Base-by-base conservation (phyloP, 2,113 vertebrate genomes). In the Notothenia coriiceps region DNA sequence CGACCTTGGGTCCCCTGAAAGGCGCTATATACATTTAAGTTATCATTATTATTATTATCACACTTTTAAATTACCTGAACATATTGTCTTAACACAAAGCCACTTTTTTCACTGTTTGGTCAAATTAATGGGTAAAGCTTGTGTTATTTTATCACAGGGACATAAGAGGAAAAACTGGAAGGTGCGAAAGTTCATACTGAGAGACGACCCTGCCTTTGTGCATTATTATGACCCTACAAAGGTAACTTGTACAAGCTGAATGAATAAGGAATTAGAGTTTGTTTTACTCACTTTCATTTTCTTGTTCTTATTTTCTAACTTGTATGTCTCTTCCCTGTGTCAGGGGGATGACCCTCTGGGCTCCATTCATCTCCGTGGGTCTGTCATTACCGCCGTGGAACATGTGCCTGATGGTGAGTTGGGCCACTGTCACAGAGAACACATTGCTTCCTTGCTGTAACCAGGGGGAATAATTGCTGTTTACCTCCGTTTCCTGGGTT, bases 141-240 rank as follows among this genome's bases (percentile, higher is more conserved):
- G 25, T 56, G 1, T 52, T 79, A 47, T 61, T 79, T 77, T 47
- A 25, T 79, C 59, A 83, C 66, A 99, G 98, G 98, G 98, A 11
- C 98, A 99, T 50, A 92, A 95, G 72, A 96, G 97, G 74, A 99
- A 97, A 93, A 99, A 99, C 92, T 99, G 98, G 98, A 99, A 99
- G 93, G 98, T 99, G 71, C 95, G 98, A 6, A 99, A 99, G 80
- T 99, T 99, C 70, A 89, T 98, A 56, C 94, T 99, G 60, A 95
- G 98, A 88, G 97, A 98, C 1, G 96, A 99, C 71, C 98, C 98
- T n/a, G 98, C 98, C 0, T 99, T 96, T 62, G 89, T 99, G 72
- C 98, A 99, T 84, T 99, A 99, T 87, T 99, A 97, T 10, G 98
- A 99, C 74, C 98, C 98, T 33, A 93, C 98, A 43, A 97, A 96